A percentile compares a stretch with the other conserved stretches of the same genome.
Conservation (phyloP, 2,888 invertebrate species). For the Sisyra terminalis region DNA sequence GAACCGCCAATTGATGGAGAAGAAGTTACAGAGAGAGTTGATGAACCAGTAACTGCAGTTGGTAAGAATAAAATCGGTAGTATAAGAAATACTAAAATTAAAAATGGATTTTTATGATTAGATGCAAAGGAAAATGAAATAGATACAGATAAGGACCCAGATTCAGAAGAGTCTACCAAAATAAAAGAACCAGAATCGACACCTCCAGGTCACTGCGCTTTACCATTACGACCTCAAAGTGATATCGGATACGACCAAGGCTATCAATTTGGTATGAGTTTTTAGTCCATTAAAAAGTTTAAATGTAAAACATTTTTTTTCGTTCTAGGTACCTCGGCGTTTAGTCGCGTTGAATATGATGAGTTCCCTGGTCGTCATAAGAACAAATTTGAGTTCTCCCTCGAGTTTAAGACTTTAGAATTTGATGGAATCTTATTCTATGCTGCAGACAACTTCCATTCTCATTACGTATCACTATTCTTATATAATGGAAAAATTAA, state of each 20-base stretch:
- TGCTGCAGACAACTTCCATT: conserved; percentile 41
- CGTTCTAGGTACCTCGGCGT: conserved; percentile 39
- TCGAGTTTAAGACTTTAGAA: conserved; percentile 61
- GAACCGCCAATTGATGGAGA: no score
- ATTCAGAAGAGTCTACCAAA: background rate
- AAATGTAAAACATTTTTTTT: background rate
- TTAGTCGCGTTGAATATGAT: conserved; percentile 57
- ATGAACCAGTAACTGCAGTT: no score
- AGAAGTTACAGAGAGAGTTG: no score
- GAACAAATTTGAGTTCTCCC: conserved; percentile 53
- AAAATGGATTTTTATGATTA: no score
- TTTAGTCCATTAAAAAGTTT: background rate
- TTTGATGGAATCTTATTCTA: conserved; percentile 75
- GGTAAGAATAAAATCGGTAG: no score
- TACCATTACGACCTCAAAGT: conserved; percentile 15
- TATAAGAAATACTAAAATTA: no score
- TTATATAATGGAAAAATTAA: conserved; percentile 58
- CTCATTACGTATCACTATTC: conserved; percentile 50
- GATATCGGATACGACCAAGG: conserved; percentile 12
- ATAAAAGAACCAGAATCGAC: background rate
- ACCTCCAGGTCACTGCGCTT: background rate
- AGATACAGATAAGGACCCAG: background rate
- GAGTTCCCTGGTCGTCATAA: conserved; percentile 36
- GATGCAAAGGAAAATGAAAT: no score
- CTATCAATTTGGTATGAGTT: conserved; percentile 12